These are phyloP conservation scores for Sericinus montela DNA, from an alignment of 2,888 invertebrate species.

Conservation along the genomic window DNA sequence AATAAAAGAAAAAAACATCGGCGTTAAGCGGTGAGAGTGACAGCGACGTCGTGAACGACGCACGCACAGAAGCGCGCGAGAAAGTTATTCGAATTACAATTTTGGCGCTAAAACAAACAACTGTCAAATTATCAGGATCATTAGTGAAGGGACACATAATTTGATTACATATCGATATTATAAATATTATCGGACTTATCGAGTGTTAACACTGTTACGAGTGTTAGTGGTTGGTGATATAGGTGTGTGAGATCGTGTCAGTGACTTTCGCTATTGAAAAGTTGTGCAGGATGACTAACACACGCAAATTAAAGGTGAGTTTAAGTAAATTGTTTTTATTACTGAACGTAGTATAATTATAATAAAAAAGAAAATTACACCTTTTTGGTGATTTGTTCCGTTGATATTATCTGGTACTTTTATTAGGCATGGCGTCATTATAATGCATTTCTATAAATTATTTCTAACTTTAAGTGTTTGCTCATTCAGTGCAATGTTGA, in stretches of 20 bases:
- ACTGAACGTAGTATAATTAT: no score
- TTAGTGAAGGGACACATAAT: not conserved
- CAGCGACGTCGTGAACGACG: constrained; percentile 43
- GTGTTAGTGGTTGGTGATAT: constrained; percentile 45
- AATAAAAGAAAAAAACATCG: constrained; percentile 64
- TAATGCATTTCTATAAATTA: no score
- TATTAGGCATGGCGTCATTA: no score
- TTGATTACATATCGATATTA: not conserved
- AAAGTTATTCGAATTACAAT: constrained; percentile 50
- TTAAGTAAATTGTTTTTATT: constrained; percentile 23
- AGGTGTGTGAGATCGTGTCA: constrained; percentile 40
- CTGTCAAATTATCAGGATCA: constrained; percentile 17
- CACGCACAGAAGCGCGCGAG: constrained; percentile 45
- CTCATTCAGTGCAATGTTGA: no score
- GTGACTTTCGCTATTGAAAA: constrained; percentile 58
- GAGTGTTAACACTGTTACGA: not conserved
- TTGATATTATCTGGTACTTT: no score
- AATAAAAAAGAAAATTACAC: no score
- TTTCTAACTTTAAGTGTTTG: no score
- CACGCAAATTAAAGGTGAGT: constrained; percentile 55
- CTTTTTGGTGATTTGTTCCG: no score
- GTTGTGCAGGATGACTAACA: constrained; percentile 54
- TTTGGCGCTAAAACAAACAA: constrained; percentile 41
- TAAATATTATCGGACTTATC: not conserved
- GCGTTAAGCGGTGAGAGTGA: constrained; percentile 66